Conservation (phyloP, 2,113 vertebrate genomes). For the Scolopax mira region DNA sequence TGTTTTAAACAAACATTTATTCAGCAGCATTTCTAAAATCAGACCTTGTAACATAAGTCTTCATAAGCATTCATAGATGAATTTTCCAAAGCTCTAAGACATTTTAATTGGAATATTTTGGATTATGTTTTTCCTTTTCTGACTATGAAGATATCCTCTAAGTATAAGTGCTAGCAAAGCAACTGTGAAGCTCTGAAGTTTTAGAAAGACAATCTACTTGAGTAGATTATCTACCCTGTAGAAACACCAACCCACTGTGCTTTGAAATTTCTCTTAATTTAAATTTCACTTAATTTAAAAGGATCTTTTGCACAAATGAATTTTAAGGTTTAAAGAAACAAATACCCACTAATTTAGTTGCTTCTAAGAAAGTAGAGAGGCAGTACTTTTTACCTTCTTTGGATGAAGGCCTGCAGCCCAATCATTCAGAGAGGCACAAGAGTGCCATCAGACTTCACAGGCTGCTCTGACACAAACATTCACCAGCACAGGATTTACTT, state of each 20-base stretch:
- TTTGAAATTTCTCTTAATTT: not conserved
- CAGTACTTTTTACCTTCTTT: not conserved
- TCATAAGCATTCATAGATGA: not conserved
- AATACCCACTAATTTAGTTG: not conserved
- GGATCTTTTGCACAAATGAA: not conserved
- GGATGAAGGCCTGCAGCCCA: not conserved
- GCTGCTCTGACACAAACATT: not conserved
- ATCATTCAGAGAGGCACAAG: not conserved
- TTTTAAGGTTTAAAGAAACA: not conserved
- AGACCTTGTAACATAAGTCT: not conserved
- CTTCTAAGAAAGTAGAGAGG: not conserved
- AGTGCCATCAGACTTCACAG: not conserved
- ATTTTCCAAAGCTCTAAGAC: not conserved
- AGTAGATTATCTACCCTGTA: not conserved
- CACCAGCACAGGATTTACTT: not conserved
- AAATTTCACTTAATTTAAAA: not conserved
- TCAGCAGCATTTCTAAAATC: not conserved
- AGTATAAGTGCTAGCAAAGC: not conserved
- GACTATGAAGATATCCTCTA: not conserved
- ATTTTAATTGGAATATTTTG: not conserved
- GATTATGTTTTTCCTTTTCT: not conserved
- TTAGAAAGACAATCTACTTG: not conserved
- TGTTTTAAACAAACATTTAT: not conserved
- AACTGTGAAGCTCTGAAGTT: not conserved
- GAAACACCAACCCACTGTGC: not conserved